Conservation (phyloP, 2,888 invertebrate species). For the Pyrocoelia pectoralis region DNA sequence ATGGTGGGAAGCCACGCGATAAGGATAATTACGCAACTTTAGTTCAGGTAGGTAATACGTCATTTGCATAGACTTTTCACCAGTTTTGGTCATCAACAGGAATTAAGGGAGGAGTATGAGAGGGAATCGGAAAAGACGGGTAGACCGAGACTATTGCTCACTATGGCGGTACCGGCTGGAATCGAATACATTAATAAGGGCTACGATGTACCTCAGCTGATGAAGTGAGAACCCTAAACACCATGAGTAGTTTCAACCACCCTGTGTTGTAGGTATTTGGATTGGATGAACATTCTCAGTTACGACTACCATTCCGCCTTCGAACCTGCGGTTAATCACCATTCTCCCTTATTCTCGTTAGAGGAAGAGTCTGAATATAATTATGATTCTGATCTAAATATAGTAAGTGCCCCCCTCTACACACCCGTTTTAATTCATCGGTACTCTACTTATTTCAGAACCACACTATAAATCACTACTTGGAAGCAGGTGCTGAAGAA, state of each 20-base stretch:
- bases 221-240: too few relatives aligned
- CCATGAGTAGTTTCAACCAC: not conserved
- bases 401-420: slow-evolving; percentile 84
- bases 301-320: slow-evolving; percentile 94
- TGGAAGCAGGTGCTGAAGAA: slow-evolving; percentile 79
- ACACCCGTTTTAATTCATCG: too few relatives aligned
- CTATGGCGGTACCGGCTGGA: slow-evolving; percentile 95
- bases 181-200: slow-evolving; percentile 93
- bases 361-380: slow-evolving; percentile 88
- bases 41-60: slow-evolving; percentile 67
- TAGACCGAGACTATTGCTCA: slow-evolving; percentile 78
- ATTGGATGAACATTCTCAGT: slow-evolving; percentile 90
- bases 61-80: not conserved
- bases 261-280: slow-evolving; percentile 70
- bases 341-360: slow-evolving; percentile 83
- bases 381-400: slow-evolving; percentile 85
- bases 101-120: slow-evolving; percentile 89
- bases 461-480: slow-evolving; percentile 83
- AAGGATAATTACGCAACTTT: slow-evolving; percentile 87
- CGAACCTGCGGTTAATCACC: slow-evolving; percentile 91
- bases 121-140: slow-evolving; percentile 85
- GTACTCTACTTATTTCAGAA: too few relatives aligned
- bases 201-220: slow-evolving; percentile 87
- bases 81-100: slow-evolving; percentile 60
- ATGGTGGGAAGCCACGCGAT: slow-evolving; percentile 83